Evolutionary conservation across 2,888 invertebrate species (phyloP), one percentile per base, ranked within the genome.

Genomic region (Heteromyza rotundicornis): DNA sequence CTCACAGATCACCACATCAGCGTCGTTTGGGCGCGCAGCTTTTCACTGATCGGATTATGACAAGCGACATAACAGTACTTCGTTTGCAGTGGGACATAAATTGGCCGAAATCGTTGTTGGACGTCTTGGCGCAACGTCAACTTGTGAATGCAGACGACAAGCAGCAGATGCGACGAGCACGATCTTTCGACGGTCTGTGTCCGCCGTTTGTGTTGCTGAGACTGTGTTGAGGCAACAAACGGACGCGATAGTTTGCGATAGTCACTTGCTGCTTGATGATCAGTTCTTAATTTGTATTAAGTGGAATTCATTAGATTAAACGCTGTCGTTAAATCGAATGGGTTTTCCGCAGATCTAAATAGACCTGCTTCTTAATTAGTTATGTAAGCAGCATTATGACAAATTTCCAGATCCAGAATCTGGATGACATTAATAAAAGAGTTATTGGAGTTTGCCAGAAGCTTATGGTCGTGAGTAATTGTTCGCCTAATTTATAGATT

Each of bases 31-130:
- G 63, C 47, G 47, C 16, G 35, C 32, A 57, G 56, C 51, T 51
- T 52, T 52, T 50, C 35, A 55, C 68, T 79, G 77, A 77, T 79
- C 76, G 77, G 72, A 78, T 79, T 79, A 78, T 79, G 77, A 79
- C 78, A 79, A 68, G 73, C 75, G 73, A 74, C 72, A 72, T 63
- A 67, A 62, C 60, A 55, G 44, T 40, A 57, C 63, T 57, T 35
- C 51, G 53, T 40, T 36, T 50, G 32, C 51, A 35, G 52, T 59
- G 61, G 68, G 66, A 40, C n/a, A n/a, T 3, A n/a, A n/a, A 2
- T 40, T 40, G 40, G 40, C 40, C 40, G 16, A 40, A 40, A 40
- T 40, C 3, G 40, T n/a, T 40, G 27, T n/a, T 40, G 14, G n/a
- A n/a, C 40, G 40, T 40, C 40, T 40, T 40, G 40, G 40, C 40